These are phyloP conservation scores for Tragulus kanchil DNA, from an alignment of 2,113 vertebrate species.

Conservation along the genomic window DNA sequence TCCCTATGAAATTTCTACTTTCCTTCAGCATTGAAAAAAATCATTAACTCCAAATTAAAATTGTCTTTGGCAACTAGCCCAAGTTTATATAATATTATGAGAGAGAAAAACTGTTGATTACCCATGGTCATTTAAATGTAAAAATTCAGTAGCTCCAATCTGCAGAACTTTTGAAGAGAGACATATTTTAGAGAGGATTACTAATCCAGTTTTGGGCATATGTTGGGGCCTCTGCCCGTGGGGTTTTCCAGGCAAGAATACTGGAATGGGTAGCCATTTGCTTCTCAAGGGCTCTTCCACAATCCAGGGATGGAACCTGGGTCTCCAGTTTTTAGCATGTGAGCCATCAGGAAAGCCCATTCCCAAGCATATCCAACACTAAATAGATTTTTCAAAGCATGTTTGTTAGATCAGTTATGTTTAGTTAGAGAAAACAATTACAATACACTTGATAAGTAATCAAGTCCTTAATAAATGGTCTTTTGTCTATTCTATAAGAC, in stretches of 20 bases:
- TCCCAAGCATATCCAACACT: background rate
- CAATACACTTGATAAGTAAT: background rate
- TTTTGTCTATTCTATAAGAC: background rate
- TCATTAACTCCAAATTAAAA: background rate
- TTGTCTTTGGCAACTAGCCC: background rate
- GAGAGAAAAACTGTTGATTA: background rate
- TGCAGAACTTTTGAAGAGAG: background rate
- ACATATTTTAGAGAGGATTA: no score
- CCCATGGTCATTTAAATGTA: background rate
- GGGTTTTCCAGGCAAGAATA: no score
- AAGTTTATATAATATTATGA: background rate
- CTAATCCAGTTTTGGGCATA: no score
- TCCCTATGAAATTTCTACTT: background rate
- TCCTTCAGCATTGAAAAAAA: background rate
- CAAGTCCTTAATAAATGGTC: background rate
- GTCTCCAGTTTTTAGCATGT: no score
- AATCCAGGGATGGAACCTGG: no score
- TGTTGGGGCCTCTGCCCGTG: no score
- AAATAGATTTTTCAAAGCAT: constrained; percentile 2
- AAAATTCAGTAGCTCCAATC: background rate
- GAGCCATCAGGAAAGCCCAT: no score
- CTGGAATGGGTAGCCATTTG: no score
- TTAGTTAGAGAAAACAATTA: background rate
- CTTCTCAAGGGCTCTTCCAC: no score
- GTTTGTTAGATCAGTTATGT: background rate